Percentiles rank a stretch among this genome's conserved stretches.
phyloP scores from a whole-genome alignment of 2,888 invertebrate species.

The Hypolimnas misippus region DNA sequence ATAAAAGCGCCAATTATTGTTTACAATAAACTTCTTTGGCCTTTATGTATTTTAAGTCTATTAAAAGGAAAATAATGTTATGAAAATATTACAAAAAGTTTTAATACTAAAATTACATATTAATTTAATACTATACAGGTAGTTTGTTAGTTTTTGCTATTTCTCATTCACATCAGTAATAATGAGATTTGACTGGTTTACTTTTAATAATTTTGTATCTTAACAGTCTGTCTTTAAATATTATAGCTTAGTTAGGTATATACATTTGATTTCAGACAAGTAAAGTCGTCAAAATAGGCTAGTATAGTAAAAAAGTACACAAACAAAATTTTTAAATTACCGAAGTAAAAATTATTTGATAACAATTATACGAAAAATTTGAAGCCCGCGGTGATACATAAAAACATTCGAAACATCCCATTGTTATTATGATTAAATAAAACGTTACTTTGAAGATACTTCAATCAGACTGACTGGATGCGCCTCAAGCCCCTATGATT shows the following conservation, averaged over 20 bases:
- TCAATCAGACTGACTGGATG: slow-evolving; percentile 40
- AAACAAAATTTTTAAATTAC: neutral
- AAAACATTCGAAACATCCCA: slow-evolving; percentile 18
- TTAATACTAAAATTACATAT: neutral
- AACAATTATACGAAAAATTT: neutral
- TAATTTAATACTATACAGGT: neutral
- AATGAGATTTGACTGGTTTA: no score
- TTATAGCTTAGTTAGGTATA: no score
- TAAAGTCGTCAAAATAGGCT: neutral
- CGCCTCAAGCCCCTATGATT: slow-evolving; percentile 46
- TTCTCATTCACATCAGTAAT: no score
- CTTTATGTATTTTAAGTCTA: slow-evolving; percentile 26
- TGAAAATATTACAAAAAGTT: no score
- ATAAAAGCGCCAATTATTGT: slow-evolving; percentile 75
- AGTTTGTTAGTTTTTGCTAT: no score
- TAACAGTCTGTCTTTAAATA: no score
- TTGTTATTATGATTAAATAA: slow-evolving; percentile 33
- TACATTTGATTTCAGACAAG: no score
- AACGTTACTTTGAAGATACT: slow-evolving; percentile 32
- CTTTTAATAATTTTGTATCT: no score
- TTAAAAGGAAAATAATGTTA: neutral
- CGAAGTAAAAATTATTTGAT: no score
- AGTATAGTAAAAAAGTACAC: no score
- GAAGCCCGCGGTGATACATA: slow-evolving; percentile 10
- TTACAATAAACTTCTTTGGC: slow-evolving; percentile 66